phyloP scores from a whole-genome alignment of 2,888 invertebrate genomes.

The Sycophila texana region DNA sequence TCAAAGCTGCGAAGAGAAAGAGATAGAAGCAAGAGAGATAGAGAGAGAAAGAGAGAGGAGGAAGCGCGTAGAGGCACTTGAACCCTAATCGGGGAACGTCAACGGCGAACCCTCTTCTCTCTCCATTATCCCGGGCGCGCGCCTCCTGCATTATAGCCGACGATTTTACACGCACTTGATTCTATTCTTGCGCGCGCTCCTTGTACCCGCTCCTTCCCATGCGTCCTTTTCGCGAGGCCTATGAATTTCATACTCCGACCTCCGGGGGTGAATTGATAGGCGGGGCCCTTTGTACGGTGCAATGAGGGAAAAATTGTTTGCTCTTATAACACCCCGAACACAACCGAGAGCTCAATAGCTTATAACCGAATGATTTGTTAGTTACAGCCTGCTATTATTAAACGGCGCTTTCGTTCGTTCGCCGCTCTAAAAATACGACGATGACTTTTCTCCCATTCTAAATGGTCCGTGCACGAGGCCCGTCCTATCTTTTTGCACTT shows the following conservation, averaged over 20 bases:
- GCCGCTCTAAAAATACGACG: too few relatives aligned
- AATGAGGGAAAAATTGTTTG: conserved; percentile 12
- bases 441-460: too few relatives aligned
- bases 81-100: conserved; percentile 69
- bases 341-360: too few relatives aligned
- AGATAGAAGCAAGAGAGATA: conserved; percentile 5
- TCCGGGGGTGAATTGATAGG: conserved; percentile 26
- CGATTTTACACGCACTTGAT: conserved; percentile 81
- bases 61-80: conserved; percentile 63
- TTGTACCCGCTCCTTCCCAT: conserved; percentile 1
- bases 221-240: conserved; percentile 29
- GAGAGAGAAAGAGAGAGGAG: conserved; percentile 20
- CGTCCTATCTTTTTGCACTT: not conserved
- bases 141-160: conserved; percentile 61
- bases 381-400: too few relatives aligned
- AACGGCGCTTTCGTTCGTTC: too few relatives aligned
- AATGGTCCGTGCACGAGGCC: not conserved
- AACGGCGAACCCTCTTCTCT: conserved; percentile 57
- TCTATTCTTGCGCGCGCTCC: conserved; percentile 69
- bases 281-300: not conserved
- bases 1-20: conserved; percentile 45
- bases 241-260: conserved; percentile 37
- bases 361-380: too few relatives aligned
- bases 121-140: conserved; percentile 64
- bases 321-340: too few relatives aligned